Conservation (phyloP, 2,888 invertebrate genomes). For the Agrotis segetum region DNA sequence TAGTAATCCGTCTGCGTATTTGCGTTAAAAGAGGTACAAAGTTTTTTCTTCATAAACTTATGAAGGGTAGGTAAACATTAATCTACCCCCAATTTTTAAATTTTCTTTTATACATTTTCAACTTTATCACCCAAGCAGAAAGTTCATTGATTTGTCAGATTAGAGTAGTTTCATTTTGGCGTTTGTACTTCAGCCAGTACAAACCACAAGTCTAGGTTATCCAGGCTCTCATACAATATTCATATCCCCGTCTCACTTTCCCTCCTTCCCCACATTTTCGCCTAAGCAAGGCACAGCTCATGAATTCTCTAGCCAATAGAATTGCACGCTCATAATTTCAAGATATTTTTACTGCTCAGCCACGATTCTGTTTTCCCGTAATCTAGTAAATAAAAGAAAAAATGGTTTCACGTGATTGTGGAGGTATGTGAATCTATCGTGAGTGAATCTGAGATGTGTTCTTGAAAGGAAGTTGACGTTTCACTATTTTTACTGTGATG, state of each 20-base stretch:
- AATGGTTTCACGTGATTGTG: slow-evolving; percentile 37
- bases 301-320: slow-evolving; percentile 51
- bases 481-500: not conserved
- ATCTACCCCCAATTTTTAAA: no score
- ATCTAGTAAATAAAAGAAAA: slow-evolving; percentile 40
- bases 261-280: slow-evolving; percentile 56
- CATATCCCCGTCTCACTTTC: slow-evolving; percentile 58
- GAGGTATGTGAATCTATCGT: slow-evolving; percentile 39
- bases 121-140: not conserved
- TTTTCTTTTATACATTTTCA: no score
- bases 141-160: no score
- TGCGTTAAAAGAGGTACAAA: no score
- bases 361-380: slow-evolving; percentile 46
- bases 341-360: slow-evolving; percentile 57
- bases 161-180: no score
- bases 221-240: slow-evolving; percentile 49
- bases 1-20: no score
- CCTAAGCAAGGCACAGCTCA: slow-evolving; percentile 33
- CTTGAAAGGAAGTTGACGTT: slow-evolving; percentile 1
- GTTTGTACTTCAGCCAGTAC: slow-evolving; percentile 17
- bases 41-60: no score
- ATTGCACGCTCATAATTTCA: slow-evolving; percentile 59
- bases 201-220: slow-evolving; percentile 36
- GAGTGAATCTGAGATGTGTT: slow-evolving; percentile 35
- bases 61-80: no score